Evolutionary conservation across 1,140 invertebrate genomes (phyloP), one percentile per base, ranked within the genome.

Genomic region (Nasonia giraulti): DNA sequence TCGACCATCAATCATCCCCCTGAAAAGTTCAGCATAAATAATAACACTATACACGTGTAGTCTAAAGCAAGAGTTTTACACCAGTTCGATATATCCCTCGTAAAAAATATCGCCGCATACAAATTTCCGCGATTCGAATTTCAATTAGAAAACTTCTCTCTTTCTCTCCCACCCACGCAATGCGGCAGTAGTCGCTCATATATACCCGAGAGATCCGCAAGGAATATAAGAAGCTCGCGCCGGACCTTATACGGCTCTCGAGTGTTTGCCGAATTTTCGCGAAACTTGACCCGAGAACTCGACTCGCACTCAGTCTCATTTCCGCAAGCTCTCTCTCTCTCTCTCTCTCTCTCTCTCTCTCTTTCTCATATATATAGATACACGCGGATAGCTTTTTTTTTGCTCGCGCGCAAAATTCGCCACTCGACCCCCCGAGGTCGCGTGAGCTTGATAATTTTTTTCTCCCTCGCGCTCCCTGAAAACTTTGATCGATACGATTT

Each of bases 241-340:
- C 55, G 55, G 55, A 62, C 1, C 55, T 62, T 62, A 62, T 33
- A 71, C 3, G 27, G 7, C 11, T 71, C 10, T 71, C 12, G 23
- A 71, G 68, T 33, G 68, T 71, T 71, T 71, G 27, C 31, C 68
- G 68, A 71, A 71, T 71, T 71, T 71, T 33, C 27, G 23, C 68
- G 23, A 71, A 62, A 71, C 68, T 71, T 71, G 68, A 71, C 68
- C 68, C 14, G n/a, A 11, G 68, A 44, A 8, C 40, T 10, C 8
- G 27, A 27, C 40, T 10, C 68, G 23, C 27, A 31, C 31, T 33
- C 68, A 31, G 23, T 71, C 68, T 71, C 68, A 71, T 71, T 71
- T 31, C 14, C 68, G 55, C 5, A 20, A 17, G 55, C 55, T 62
- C 55, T 20, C 23, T 71, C 17, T 10, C n/a, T 5, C 2, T 31